Evolutionary conservation across 2,797 vertebrate genomes (phyloP).

Genomic region (Liasis olivaceus): DNA sequence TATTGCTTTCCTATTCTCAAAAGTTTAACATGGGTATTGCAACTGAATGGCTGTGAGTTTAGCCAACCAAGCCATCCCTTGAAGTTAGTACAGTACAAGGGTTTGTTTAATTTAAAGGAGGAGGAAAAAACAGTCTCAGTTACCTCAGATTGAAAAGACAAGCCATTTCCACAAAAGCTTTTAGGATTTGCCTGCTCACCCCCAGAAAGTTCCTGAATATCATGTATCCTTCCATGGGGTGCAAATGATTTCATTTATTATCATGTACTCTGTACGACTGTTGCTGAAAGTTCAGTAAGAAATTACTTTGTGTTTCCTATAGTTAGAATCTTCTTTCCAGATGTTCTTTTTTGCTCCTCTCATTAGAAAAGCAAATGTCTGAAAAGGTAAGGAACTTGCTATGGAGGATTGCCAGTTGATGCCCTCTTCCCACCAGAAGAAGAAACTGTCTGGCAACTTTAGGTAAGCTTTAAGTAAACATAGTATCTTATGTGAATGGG

Average conservation of each 20-base stretch:
- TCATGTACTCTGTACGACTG: neutral
- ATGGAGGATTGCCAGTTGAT: neutral
- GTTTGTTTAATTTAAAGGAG: neutral
- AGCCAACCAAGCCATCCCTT: neutral
- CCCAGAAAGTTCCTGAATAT: neutral
- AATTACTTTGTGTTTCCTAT: neutral
- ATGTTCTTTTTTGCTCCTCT: conserved; percentile 10
- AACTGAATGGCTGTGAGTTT: neutral
- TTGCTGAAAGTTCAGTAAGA: neutral
- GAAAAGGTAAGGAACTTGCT: neutral
- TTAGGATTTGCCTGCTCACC: neutral
- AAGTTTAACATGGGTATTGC: neutral
- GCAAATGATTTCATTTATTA: neutral
- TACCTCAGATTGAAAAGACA: neutral
- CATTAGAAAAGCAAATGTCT: neutral
- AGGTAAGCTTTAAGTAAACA: neutral
- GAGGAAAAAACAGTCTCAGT: neutral
- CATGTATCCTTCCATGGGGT: no score
- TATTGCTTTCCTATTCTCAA: neutral
- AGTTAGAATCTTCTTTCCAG: conserved; percentile 3
- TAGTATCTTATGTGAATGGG: neutral
- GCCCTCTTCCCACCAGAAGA: neutral
- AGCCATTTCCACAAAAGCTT: neutral
- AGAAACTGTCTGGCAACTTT: conserved; percentile 9
- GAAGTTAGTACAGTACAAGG: neutral